A percentile compares a stretch with the other conserved stretches of the same genome.
Conservation (phyloP, 1,140 invertebrate species). For the Pachypsylla venusta region DNA sequence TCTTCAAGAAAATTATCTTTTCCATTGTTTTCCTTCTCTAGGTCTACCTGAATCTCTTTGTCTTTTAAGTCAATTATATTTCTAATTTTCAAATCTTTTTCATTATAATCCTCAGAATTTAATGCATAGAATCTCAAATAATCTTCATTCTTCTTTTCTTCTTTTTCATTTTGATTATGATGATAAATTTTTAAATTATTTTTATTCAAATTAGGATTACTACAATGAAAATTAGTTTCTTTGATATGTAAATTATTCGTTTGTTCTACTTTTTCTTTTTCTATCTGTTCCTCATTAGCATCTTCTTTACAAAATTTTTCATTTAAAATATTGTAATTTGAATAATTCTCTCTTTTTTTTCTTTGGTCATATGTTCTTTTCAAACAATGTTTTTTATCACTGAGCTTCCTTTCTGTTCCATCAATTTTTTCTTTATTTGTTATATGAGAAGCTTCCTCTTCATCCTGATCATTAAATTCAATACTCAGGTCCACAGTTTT, state of each 20-base stretch:
- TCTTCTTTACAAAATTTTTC: neutral
- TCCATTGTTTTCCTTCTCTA: neutral
- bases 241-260: constrained; percentile 8
- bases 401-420: no score
- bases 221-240: constrained; percentile 10
- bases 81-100: neutral
- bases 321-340: neutral
- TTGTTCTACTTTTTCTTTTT: constrained; percentile 10
- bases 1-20: neutral
- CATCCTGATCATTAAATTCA: no score
- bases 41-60: no score
- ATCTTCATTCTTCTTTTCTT: constrained; percentile 6
- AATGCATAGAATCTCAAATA: neutral
- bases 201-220: constrained; percentile 8
- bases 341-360: no score
- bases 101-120: constrained; percentile 2
- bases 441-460: no score
- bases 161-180: constrained; percentile 2
- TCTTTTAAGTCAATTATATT: neutral
- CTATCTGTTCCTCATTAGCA: no score
- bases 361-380: no score
- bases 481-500: no score
- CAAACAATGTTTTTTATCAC: no score
- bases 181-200: constrained; percentile 9
- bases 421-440: no score